Percentiles rank a stretch among this genome's conserved stretches.
These are phyloP conservation scores for Misgurnus mizolepis DNA, from an alignment of 2,113 vertebrate genomes.

Conservation along the genomic window DNA sequence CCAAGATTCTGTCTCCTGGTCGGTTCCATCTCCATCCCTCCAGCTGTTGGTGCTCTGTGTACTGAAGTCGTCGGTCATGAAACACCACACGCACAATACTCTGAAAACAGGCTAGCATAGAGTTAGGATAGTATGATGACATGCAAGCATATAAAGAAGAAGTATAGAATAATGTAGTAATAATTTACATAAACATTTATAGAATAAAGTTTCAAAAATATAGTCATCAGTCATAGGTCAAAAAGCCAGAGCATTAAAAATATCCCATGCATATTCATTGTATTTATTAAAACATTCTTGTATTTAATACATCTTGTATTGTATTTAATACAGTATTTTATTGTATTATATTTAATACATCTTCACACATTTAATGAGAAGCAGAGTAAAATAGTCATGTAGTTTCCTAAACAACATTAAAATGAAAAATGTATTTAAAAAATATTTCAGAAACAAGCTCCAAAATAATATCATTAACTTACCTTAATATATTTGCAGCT, in stretches of 20 bases:
- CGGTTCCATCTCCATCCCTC: conserved; percentile 95
- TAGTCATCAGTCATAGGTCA: too few relatives aligned
- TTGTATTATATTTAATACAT: too few relatives aligned
- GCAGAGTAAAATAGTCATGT: conserved; percentile 39
- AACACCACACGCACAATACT: conserved; percentile 93
- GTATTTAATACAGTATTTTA: too few relatives aligned
- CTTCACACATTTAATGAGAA: too few relatives aligned
- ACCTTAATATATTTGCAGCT: conserved; percentile 94
- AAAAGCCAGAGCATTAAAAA: too few relatives aligned
- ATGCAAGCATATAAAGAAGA: not conserved
- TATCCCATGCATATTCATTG: too few relatives aligned
- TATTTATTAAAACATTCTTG: too few relatives aligned
- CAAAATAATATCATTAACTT: conserved; percentile 68
- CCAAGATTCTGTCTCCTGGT: conserved; percentile 93
- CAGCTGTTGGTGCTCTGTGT: conserved; percentile 91
- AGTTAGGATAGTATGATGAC: conserved; percentile 17
- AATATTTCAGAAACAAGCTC: conserved; percentile 8
- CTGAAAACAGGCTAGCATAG: conserved; percentile 66
- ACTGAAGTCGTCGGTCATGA: conserved; percentile 91
- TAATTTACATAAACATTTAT: not conserved
- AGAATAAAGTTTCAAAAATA: not conserved
- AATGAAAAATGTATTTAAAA: too few relatives aligned
- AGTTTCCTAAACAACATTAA: conserved; percentile 22
- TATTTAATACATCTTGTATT: too few relatives aligned
- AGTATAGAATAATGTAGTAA: conserved; percentile 18